A percentile compares a stretch with the other conserved stretches of the same genome.
phyloP scores from a whole-genome alignment of 2,888 invertebrate genomes.

The Agapetus fuscipes region DNA sequence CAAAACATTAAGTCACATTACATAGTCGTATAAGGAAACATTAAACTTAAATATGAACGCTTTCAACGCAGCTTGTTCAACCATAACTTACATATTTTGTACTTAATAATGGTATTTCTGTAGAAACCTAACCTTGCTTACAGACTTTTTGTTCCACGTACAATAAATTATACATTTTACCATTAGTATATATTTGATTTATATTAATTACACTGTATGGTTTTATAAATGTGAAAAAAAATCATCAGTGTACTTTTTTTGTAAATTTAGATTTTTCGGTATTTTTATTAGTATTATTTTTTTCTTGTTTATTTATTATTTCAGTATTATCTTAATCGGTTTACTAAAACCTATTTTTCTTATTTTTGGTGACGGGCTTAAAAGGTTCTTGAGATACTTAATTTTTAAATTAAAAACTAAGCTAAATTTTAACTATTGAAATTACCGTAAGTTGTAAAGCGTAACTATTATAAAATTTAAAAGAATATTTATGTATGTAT shows the following conservation, averaged over 20 bases:
- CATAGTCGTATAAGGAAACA: constrained; percentile 13
- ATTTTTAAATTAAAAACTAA: neutral
- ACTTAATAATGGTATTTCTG: no score
- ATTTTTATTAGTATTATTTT: no score
- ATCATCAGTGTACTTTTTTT: neutral
- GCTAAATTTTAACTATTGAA: no score
- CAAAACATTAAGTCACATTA: constrained; percentile 15
- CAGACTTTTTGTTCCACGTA: no score
- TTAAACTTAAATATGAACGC: constrained; percentile 15
- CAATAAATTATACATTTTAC: no score
- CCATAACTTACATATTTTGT: constrained; percentile 16
- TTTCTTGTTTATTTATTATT: no score
- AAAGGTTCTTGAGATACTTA: neutral
- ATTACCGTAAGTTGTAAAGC: no score
- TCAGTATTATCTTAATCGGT: no score
- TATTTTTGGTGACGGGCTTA: neutral
- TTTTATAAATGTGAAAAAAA: no score
- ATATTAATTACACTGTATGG: neutral
- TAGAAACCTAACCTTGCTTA: no score
- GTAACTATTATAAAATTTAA: neutral
- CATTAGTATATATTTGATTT: neutral
- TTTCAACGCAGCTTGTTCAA: constrained; percentile 13
- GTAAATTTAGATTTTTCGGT: neutral
- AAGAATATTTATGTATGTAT: neutral
- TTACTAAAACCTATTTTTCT: no score